These are phyloP conservation scores for Pachliopta kotzebuea DNA, from an alignment of 2,888 invertebrate species.

Conservation along the genomic window DNA sequence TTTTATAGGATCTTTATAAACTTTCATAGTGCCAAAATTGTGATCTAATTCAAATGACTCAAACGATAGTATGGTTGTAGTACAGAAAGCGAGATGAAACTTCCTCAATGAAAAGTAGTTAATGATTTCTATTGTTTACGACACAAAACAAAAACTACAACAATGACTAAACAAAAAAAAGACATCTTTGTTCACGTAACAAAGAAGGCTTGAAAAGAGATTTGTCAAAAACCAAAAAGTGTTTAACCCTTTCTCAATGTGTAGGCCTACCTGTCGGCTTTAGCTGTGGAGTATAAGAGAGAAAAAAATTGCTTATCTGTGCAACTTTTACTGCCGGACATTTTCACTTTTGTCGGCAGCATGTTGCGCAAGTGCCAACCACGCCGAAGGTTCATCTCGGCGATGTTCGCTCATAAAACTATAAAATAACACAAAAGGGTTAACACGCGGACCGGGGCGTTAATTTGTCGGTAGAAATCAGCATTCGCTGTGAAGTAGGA, in stretches of 20 bases:
- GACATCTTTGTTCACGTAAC: conserved; percentile 3
- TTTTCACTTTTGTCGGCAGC: conserved; percentile 74
- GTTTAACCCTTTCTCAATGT: conserved; percentile 21
- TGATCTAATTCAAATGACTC: not conserved
- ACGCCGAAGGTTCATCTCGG: conserved; percentile 41
- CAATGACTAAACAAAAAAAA: conserved; percentile 5
- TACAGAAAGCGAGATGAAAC: not conserved
- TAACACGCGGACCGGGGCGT: conserved; percentile 65
- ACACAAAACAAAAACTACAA: not conserved
- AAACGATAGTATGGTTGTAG: not conserved
- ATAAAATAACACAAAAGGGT: conserved; percentile 69
- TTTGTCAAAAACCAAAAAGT: conserved; percentile 18
- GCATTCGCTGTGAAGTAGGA: conserved; percentile 38
- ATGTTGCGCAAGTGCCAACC: conserved; percentile 56
- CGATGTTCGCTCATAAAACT: conserved; percentile 51
- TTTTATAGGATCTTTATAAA: too few species aligned
- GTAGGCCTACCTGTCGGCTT: conserved; percentile 35
- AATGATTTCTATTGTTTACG: not conserved
- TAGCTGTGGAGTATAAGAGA: conserved; percentile 18
- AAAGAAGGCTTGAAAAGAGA: conserved; percentile 11
- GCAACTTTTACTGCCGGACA: conserved; percentile 61
- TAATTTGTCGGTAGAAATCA: conserved; percentile 64
- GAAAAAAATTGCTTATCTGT: conserved; percentile 36
- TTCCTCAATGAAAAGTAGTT: not conserved
- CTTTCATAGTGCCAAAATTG: too few species aligned